Base-by-base conservation (phyloP, 2,113 vertebrate species). In the Anthoscopus minutus region DNA sequence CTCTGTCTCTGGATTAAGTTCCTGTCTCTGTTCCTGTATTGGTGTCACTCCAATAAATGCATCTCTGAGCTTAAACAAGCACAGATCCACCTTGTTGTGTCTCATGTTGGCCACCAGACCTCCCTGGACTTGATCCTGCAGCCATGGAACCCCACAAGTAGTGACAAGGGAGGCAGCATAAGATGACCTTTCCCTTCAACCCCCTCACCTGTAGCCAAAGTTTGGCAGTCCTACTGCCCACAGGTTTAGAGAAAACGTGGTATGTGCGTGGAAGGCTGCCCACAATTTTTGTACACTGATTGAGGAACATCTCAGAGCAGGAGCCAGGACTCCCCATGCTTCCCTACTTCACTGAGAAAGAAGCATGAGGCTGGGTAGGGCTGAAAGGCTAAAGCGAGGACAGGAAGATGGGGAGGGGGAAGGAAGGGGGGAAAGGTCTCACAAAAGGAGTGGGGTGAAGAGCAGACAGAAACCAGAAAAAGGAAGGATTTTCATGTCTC, bases 391-490 rank as follows among this genome's bases (percentile, higher is more conserved):
- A 72, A 81, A 88, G 67, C 2, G 3, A 88, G 64, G 64, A 92
- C 64, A 88, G 64, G 38, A 82, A 84, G n/a, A 22, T 1, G 1
- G 23, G 77, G 54, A 91, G 51, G 61, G 31, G 31, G 25, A 89
- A 67, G 86, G 77, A 56, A 73, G 14, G 6, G n/a, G 37, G 38
- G 70, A 25, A 53, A 20, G 20, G 30, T 11, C 56, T 89, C 51
- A 54, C 77, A 89, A 77, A 92, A 96, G 31, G 47, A 89, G 27
- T 42, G 10, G 84, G 56, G 51, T 92, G 86, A 92, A 90, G 61
- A 94, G 27, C 81, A 91, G 91, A 89, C 47, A 92, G 88, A 94
- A 95, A 94, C 28, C 86, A 94, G 89, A 79, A 73, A 92, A 88
- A 83, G 33, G 4, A 7, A 92, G 67, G 57, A 71, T 89, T 97